Base-by-base conservation (phyloP, 2,888 invertebrate species). In the Deilephila porcellus region DNA sequence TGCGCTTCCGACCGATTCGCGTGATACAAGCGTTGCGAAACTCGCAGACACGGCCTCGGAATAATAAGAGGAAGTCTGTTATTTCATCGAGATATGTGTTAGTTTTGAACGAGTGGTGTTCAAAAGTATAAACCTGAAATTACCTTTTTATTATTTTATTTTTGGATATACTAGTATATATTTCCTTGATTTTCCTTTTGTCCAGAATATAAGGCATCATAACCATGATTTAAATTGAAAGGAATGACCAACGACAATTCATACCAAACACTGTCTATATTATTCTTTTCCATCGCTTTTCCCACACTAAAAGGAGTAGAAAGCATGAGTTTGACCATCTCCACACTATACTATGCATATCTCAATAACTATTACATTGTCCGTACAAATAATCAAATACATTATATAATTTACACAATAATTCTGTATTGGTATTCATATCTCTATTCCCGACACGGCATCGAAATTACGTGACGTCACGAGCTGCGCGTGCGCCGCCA, bases 1-100 rank as follows among this genome's bases (percentile, higher is more conserved):
- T 74, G 79, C 79, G 82, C 82, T 83, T 84, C 83, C 84, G 80
- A 84, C 76, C 76, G 77, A 80, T 80, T 76, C 74, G 78, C 64
- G 32, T 70, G 76, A 73, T 81, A 76, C 74, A 25, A 19, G 70
- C 75, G 32, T 76, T 73, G 75, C 73, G 76, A 77, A 74, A 73
- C 53, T 32, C 4, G 20, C 34, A 73, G 63, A 71, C 20, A 62
- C 63, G 63, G 64, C 72, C 37, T 62, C 59, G 17, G 53, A 64
- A 67, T 67, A 67, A 67, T 34, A 52, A 64, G 45, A 64, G 45
- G 52, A 25, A 67, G 17, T 45, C 19, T 45, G 19, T 56, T 56
- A 5, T 25, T 25, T 20, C 45, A 25, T 52, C 17, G 25, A 67
- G 25, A 20, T 17, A 6, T 45, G 8, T 17, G 34, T 64, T 64